Base-by-base conservation (phyloP, 2,888 invertebrate genomes). In the Cremastobaeus sp. region DNA sequence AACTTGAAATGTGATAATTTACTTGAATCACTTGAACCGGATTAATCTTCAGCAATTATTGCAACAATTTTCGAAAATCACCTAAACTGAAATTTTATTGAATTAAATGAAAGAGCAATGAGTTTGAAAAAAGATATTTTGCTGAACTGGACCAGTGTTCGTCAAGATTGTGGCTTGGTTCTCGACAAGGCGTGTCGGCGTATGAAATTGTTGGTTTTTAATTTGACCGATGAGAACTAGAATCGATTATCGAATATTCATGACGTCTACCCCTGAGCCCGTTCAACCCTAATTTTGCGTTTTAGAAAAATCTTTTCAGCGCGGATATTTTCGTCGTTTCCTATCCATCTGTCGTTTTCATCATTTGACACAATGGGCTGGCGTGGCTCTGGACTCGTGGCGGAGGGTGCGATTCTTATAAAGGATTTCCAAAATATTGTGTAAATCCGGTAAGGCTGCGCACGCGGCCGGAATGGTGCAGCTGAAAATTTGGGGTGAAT, bases 351-450 rank as follows among this genome's bases (percentile, higher is more conserved):
- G 84, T 83, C 83, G 78, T 77, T 78, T 72, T 55, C 74, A 74
- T 74, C 74, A 74, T 78, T 77, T 59, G 76, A 74, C 77, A 79
- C 79, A 79, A 79, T 78, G 45, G 76, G 35, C 45, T 34, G 64
- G 41, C 76, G 77, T 77, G 64, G 77, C 59, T 59, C 45, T 45
- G 41, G 39, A 64, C 45, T 60, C 70, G 70, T 77, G 69, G 74
- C 68, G 65, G 59, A 72, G 77, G 72, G 65, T 69, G 50, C 74
- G 76, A 76, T 78, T 78, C 78, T 81, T 82, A 86, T 86, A 84
- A 85, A 86, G 83, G 86, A 86, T 86, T 87, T 88, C 87, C 87
- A 88, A 88, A 88, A 88, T 88, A 88, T 88, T 87, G 87, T 87
- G 87, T 87, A 87, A 88, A 88, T 86, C 87, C 83, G 77, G 76